Conservation (phyloP, 2,888 invertebrate species). For the Loripinus fragilis region DNA sequence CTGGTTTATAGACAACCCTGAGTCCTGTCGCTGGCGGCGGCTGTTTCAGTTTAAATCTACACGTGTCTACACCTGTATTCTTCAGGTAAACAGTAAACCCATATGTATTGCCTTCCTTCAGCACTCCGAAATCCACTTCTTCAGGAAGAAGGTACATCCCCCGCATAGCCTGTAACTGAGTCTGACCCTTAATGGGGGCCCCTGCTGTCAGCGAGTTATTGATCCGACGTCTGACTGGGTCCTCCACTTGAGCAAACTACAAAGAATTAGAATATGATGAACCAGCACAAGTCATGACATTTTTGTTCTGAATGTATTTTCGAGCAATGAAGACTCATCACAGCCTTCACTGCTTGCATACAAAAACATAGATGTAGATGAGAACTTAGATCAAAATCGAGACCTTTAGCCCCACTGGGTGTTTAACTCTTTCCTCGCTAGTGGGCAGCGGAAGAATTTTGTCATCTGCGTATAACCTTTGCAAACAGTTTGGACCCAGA, state of each 20-base stretch:
- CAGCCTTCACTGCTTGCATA: no score
- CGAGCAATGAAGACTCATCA: no score
- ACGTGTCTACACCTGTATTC: constrained; percentile 83
- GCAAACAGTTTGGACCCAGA: no score
- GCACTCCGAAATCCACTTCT: constrained; percentile 81
- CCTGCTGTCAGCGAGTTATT: constrained; percentile 79
- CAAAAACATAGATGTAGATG: no score
- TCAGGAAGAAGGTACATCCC: constrained; percentile 81
- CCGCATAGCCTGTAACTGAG: constrained; percentile 74
- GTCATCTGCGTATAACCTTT: no score
- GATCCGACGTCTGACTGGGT: constrained; percentile 79
- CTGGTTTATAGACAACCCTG: constrained; percentile 80
- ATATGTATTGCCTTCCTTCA: constrained; percentile 82
- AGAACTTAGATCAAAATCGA: no score
- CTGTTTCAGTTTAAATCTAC: constrained; percentile 82
- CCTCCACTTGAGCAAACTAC: constrained; percentile 80
- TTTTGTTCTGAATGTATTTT: no score
- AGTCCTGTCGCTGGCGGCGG: constrained; percentile 83
- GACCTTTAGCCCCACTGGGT: no score
- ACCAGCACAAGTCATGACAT: no score
- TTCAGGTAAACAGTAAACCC: constrained; percentile 76
- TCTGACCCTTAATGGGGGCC: constrained; percentile 73
- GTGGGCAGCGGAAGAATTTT: no score
- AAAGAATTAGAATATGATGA: constrained; percentile 1
- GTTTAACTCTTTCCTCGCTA: no score